A percentile compares a stretch with the other conserved stretches of the same genome.
Evolutionary conservation across 2,113 vertebrate species (phyloP).

Genomic region (Motacilla tschutschensis): DNA sequence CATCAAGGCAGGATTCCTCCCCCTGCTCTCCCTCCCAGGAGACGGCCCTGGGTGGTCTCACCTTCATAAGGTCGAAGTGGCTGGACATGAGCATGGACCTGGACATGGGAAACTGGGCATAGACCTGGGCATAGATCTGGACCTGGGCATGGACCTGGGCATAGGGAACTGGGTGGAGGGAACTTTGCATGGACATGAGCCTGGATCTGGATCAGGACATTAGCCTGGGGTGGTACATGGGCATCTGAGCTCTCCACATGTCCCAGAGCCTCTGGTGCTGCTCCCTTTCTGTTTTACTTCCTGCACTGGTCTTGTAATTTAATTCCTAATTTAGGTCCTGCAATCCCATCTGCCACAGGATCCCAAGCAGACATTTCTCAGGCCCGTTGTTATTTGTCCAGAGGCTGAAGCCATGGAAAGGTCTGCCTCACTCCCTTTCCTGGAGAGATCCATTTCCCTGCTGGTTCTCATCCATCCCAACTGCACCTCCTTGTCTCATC

Average conservation of each 20-base stretch:
- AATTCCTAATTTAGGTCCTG: too few relatives aligned
- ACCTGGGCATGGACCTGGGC: neutral
- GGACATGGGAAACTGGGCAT: too few relatives aligned
- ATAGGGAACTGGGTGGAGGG: neutral
- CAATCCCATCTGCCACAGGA: neutral
- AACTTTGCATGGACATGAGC: neutral
- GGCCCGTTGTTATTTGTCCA: neutral
- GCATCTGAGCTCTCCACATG: neutral
- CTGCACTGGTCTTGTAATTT: neutral
- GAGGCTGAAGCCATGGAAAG: neutral
- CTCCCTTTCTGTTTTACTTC: neutral
- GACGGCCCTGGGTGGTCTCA: neutral
- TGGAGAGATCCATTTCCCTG: neutral
- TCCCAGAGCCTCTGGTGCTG: neutral
- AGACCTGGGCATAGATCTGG: too few relatives aligned
- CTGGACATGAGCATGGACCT: neutral
- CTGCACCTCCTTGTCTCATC: neutral
- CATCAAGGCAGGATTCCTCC: neutral
- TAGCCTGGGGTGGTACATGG: neutral
- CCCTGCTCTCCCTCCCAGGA: neutral
- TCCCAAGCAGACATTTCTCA: neutral
- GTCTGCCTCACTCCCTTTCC: neutral
- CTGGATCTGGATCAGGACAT: neutral
- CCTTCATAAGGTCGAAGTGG: neutral
- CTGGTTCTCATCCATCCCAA: neutral